Base-by-base conservation (phyloP, 2,888 invertebrate species). In the Pseudeuparius sepicola region DNA sequence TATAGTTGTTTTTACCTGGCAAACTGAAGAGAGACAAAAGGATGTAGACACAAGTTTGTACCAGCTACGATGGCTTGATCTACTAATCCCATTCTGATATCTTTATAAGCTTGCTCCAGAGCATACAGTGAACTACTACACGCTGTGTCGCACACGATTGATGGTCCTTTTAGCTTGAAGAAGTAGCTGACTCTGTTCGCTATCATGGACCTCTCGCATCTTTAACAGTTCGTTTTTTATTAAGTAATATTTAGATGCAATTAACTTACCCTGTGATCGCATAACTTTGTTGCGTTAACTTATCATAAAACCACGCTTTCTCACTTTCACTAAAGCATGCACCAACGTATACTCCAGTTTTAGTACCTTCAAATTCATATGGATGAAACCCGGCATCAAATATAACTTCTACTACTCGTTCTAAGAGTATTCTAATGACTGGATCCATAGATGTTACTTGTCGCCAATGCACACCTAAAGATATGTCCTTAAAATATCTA, bases 71-170 rank as follows among this genome's bases (percentile, higher is more conserved):
- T 75, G 1, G 93, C 93, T 0, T 80, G 71, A 41, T 94, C 90
- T 53, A 90, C 89, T 43, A 78, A 75, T 0, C 87, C 89, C 45
- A 74, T 74, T 24, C 81, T 67, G 27, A 90, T 75, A 0, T 83
- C 73, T 28, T 71, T 69, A 57, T 78, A 83, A 10, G 84, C 87
- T 43, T 81, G 78, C 50, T 93, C 87, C 36, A 94, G 46, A 0
- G 90, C 92, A 48, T 84, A 76, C 46, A 90, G 70, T 4, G 89
- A 85, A 34, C 92, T 92, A n/a, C 90, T 90, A 59, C 94, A 94
- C 0, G 93, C 94, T 0, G 92, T 88, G 62, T 94, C 93, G 6
- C 88, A 68, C 1, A 83, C 71, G 63, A 78, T 85, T 4, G 89
- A 88, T 0, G 92, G 92, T 1, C 93, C 90, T 49, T 80, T 80